Evolutionary conservation across 2,797 vertebrate genomes (phyloP), one percentile per base, ranked within the genome.

Genomic region (Dendrocincla tyrannina): DNA sequence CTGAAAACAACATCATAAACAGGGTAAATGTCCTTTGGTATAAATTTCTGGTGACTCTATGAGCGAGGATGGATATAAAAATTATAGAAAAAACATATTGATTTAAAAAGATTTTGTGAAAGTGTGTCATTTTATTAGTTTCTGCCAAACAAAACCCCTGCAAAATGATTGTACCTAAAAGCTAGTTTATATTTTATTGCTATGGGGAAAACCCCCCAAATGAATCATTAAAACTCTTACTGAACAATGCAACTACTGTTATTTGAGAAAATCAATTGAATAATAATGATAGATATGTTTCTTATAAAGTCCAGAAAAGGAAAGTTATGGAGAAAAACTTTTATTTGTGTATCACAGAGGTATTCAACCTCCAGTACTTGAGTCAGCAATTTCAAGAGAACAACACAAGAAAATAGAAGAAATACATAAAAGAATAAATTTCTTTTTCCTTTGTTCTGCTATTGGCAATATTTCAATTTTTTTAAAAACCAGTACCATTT

Each of bases 301-400:
- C 28, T 80, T 74, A 76, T 8, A 44, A 90, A 84, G 17, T 13
- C 35, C 11, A 86, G 83, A 58, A 70, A 50, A 52, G 16, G 47
- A 68, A 85, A 91, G 47, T 88, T 85, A 88, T 10, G 18, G 37
- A 79, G 66, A 66, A 70, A 87, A 95, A 41, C 35, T 85, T 79
- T 70, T 60, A 13, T 88, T 67, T 64, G 58, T 20, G 8, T 37
- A 44, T 69, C 12, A 2, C 32, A 35, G 68, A 88, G 28, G 35
- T 20, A 53, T 83, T 83, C 39, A 78, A 35, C 56, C 17, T 49
- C 41, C 50, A 88, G 35, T 18, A 77, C 64, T 80, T 78, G 68
- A 86, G 68, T 60, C 55, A 90, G 64, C 32, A 62, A 35, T 83
- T 95, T 80, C 63, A 92, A 77, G 79, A 92, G n/a, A 94, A 42